Evolutionary conservation across 2,888 invertebrate species (phyloP).

Genomic region (Brenthis daphne): DNA sequence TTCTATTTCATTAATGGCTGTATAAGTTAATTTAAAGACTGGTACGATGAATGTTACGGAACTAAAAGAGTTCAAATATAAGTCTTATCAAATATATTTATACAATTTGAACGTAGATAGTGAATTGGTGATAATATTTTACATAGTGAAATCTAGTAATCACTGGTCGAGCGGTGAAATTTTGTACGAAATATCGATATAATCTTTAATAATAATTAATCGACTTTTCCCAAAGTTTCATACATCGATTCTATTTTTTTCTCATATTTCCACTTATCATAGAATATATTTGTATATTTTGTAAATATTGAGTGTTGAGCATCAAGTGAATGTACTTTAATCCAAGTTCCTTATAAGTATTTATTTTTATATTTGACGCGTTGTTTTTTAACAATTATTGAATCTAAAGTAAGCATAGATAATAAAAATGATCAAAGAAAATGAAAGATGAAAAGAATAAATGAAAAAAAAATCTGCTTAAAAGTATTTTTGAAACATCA

Average conservation of each 20-base stretch:
- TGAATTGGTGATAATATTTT: conserved; percentile 26
- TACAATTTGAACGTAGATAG: conserved; percentile 33
- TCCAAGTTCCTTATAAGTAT: conserved; percentile 26
- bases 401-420: not conserved
- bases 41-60: not conserved
- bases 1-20: too few species aligned
- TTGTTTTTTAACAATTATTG: conserved; percentile 3
- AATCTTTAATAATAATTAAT: not conserved
- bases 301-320: conserved; percentile 57
- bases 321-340: conserved; percentile 6
- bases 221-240: conserved; percentile 15
- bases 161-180: conserved; percentile 5
- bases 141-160: conserved; percentile 18
- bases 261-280: conserved; percentile 15
- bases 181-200: conserved; percentile 3
- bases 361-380: conserved; percentile 21
- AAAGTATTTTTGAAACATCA: too few species aligned
- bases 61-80: not conserved
- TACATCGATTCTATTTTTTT: conserved; percentile 6
- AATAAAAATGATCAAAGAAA: not conserved
- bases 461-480: not conserved
- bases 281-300: conserved; percentile 53
- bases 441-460: not conserved
- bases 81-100: conserved; percentile 22
- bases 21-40: not conserved